Conservation (phyloP, 2,888 invertebrate species). For the Rhyacophila evoluta region DNA sequence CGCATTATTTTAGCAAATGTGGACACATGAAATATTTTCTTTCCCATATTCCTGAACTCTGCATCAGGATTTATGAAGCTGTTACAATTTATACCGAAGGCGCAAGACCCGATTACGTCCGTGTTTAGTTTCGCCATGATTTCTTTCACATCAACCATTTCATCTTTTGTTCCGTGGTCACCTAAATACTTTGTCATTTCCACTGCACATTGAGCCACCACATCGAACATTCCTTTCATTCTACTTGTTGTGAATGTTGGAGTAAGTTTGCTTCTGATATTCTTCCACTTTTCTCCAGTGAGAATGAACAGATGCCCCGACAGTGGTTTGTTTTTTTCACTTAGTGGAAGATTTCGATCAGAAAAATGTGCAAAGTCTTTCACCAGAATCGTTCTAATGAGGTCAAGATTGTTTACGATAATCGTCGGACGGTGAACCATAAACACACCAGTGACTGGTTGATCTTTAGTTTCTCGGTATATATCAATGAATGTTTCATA, state of each 20-base stretch:
- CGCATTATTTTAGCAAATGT: not conserved
- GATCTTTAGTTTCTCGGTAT: constrained; percentile 43
- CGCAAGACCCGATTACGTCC: constrained; percentile 67
- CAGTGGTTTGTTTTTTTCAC: constrained; percentile 67
- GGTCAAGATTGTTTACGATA: constrained; percentile 59
- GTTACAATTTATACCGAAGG: constrained; percentile 66
- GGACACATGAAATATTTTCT: not conserved
- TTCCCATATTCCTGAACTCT: constrained; percentile 58
- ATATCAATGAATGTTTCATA: constrained; percentile 40
- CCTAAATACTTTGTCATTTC: constrained; percentile 59
- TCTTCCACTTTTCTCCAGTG: constrained; percentile 69
- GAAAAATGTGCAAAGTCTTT: constrained; percentile 60
- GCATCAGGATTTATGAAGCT: constrained; percentile 61
- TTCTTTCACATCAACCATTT: constrained; percentile 59
- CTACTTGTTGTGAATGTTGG: constrained; percentile 73
- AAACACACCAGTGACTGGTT: constrained; percentile 58
- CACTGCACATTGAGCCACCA: constrained; percentile 64
- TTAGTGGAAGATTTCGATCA: constrained; percentile 60
- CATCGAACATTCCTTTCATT: constrained; percentile 70
- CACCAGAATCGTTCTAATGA: constrained; percentile 58
- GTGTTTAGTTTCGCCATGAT: constrained; percentile 64
- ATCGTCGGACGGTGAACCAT: constrained; percentile 57
- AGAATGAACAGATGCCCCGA: constrained; percentile 66
- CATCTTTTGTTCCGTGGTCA: constrained; percentile 35
- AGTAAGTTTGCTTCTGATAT: constrained; percentile 67